Percentiles rank a stretch among this genome's conserved stretches.
These are phyloP conservation scores for Microhierax caerulescens DNA, from an alignment of 2,797 vertebrate species.

Conservation along the genomic window DNA sequence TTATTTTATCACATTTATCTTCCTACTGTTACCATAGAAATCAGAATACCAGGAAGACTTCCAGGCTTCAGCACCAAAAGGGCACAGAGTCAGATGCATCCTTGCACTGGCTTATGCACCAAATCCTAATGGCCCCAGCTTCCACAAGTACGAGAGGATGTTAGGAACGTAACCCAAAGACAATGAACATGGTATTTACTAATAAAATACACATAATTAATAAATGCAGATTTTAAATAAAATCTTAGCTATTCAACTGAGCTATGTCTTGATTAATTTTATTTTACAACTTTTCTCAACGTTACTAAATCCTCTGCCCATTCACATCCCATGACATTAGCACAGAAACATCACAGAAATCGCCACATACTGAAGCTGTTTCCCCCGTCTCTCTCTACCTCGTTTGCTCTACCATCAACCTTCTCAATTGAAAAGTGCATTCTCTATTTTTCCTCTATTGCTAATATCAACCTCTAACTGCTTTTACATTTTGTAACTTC, in stretches of 20 bases:
- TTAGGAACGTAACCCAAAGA: neutral
- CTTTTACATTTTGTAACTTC: neutral
- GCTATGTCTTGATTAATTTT: neutral
- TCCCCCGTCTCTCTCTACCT: neutral
- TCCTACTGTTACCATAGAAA: slow-evolving; percentile 65
- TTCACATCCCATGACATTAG: neutral
- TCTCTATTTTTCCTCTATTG: neutral
- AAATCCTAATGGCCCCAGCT: slow-evolving; percentile 10
- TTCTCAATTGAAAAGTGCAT: neutral
- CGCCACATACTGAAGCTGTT: neutral
- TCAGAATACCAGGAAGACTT: slow-evolving; percentile 52
- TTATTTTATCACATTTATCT: slow-evolving; percentile 26
- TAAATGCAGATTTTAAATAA: neutral
- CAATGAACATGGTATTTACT: neutral
- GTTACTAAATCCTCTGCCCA: neutral
- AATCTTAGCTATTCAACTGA: neutral
- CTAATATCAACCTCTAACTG: neutral
- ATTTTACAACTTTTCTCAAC: neutral
- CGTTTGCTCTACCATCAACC: neutral
- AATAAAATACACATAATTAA: neutral
- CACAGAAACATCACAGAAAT: neutral
- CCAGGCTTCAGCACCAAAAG: slow-evolving; percentile 23
- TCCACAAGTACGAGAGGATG: neutral
- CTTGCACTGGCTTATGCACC: neutral
- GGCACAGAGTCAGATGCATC: slow-evolving; percentile 48